Evolutionary conservation across 2,113 vertebrate genomes (phyloP).

Genomic region (Eulacestoma nigropectus): DNA sequence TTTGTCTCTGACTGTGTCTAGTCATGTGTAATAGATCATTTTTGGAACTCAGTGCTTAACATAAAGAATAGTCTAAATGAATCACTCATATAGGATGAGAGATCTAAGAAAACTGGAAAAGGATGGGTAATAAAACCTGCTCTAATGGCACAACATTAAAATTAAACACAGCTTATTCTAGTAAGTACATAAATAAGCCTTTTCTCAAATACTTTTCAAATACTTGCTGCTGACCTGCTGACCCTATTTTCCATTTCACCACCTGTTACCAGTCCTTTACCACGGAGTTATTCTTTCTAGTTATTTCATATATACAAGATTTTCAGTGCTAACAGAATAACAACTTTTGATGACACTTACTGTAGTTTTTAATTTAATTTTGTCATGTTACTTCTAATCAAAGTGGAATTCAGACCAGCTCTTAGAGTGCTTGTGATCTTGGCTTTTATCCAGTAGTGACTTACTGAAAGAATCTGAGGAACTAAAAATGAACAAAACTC

Average conservation of each 20-base stretch:
- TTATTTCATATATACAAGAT: not conserved
- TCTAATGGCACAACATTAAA: not conserved
- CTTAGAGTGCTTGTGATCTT: not conserved
- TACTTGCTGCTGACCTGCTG: not conserved
- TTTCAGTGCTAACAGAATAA: not conserved
- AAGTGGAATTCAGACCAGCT: not conserved
- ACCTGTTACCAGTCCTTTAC: not conserved
- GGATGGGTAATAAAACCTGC: not conserved
- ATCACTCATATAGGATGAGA: not conserved
- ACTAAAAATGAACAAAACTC: constrained; percentile 24
- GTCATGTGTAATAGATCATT: not conserved
- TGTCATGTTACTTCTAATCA: not conserved
- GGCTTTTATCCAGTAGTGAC: not conserved
- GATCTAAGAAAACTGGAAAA: not conserved
- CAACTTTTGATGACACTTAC: not conserved
- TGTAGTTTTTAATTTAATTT: not conserved
- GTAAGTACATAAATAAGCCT: not conserved
- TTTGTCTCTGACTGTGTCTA: not conserved
- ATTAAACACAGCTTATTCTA: not conserved
- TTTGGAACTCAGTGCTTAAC: not conserved
- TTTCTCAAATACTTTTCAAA: not conserved
- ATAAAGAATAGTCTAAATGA: not conserved
- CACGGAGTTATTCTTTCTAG: not conserved
- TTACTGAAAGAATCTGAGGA: constrained; percentile 21
- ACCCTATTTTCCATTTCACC: not conserved